Evolutionary conservation across 1,140 invertebrate species (phyloP).

Genomic region (Delia radicum): DNA sequence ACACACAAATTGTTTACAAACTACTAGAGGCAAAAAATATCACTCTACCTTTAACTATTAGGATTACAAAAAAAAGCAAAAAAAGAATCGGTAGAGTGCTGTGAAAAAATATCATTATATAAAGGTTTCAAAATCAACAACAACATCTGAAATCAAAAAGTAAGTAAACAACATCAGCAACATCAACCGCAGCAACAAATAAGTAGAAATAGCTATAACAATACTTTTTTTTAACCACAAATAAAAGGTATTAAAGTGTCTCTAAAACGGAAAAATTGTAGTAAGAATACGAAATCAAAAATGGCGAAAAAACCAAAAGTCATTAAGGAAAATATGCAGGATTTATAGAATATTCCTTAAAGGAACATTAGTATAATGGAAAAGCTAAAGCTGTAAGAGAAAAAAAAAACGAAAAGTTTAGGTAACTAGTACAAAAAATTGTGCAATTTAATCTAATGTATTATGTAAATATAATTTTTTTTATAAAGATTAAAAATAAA

Average conservation of each 20-base stretch:
- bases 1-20: not conserved
- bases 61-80: not conserved
- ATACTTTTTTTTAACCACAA: not conserved
- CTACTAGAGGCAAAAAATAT: not conserved
- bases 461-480: not conserved
- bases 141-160: not conserved
- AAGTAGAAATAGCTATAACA: not conserved
- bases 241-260: conserved; percentile 2
- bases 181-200: not conserved
- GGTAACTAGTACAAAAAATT: not conserved
- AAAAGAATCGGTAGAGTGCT: not conserved
- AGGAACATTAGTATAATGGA: not conserved
- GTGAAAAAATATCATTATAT: not conserved
- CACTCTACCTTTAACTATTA: not conserved
- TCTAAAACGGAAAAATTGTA: not conserved
- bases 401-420: not conserved
- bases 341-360: not conserved
- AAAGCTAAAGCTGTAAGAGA: not conserved
- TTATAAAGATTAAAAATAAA: too few relatives aligned
- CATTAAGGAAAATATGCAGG: not conserved
- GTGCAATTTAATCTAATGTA: not conserved
- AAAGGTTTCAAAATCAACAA: not conserved
- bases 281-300: not conserved
- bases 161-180: not conserved
- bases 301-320: not conserved